phyloP scores from a whole-genome alignment of 2,113 vertebrate genomes.

The Sinocyclocheilus anophthalmus region DNA sequence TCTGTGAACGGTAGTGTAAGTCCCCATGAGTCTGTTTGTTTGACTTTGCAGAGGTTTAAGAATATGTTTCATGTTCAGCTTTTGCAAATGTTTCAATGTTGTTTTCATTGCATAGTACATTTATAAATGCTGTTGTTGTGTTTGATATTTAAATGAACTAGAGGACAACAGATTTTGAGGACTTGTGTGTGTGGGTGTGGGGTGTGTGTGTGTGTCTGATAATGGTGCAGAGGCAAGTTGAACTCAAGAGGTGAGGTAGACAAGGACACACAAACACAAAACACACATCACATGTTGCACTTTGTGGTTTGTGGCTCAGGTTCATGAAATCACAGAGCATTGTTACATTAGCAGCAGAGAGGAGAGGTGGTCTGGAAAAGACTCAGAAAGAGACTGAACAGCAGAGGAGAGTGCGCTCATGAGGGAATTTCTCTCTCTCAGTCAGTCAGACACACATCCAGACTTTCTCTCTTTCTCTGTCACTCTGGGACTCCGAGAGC shows the following conservation, averaged over 20 bases:
- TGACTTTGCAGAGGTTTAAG: too few relatives aligned
- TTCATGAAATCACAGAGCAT: constrained; percentile 74
- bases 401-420: constrained; percentile 46
- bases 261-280: neutral
- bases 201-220: constrained; percentile 1
- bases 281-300: too few relatives aligned
- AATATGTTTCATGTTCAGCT: neutral
- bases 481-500: constrained; percentile 1
- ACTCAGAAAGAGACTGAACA: constrained; percentile 56
- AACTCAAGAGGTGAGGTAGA: constrained; percentile 6
- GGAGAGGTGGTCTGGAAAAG: too few relatives aligned
- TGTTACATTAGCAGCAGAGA: constrained; percentile 72
- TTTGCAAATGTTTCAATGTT: neutral
- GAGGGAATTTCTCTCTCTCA: constrained; percentile 13
- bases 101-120: neutral
- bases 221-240: constrained; percentile 17
- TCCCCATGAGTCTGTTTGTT: too few relatives aligned
- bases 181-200: too few relatives aligned
- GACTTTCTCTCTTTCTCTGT: constrained; percentile 41
- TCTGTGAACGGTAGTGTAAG: too few relatives aligned
- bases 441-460: constrained; percentile 60
- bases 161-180: neutral
- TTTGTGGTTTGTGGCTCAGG: constrained; percentile 34
- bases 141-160: neutral
- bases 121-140: neutral